Percentiles rank a stretch among this genome's conserved stretches.
Evolutionary conservation across 2,888 invertebrate genomes (phyloP).

Genomic region (Phaedon cochleariae): DNA sequence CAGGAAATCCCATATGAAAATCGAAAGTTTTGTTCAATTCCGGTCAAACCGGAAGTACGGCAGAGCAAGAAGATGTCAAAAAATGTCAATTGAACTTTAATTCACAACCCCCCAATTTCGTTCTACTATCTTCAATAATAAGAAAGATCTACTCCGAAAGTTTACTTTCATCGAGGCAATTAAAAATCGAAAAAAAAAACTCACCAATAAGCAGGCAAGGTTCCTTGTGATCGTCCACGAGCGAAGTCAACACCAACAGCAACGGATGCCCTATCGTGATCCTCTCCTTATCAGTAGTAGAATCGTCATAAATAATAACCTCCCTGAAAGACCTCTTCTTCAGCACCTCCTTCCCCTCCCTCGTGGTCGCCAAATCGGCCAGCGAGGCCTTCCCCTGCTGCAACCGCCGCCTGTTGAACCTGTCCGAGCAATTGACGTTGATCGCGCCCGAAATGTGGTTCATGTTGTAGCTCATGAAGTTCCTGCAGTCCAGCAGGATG

Average conservation of each 20-base stretch:
- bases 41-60: too few species aligned
- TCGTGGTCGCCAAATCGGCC: constrained; percentile 71
- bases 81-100: too few species aligned
- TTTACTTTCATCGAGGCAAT: too few species aligned
- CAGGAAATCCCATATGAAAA: too few species aligned
- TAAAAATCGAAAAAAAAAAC: constrained; percentile 52
- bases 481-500: constrained; percentile 72
- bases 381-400: constrained; percentile 71
- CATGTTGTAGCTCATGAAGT: constrained; percentile 75
- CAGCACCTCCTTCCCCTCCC: constrained; percentile 71
- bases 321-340: constrained; percentile 67
- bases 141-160: too few species aligned
- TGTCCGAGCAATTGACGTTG: constrained; percentile 77
- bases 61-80: too few species aligned
- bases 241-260: constrained; percentile 71
- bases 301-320: constrained; percentile 76
- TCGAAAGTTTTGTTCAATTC: too few species aligned
- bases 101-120: too few species aligned
- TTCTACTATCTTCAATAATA: too few species aligned
- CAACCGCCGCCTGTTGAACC: constrained; percentile 72
- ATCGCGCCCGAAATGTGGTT: constrained; percentile 74
- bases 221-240: constrained; percentile 73
- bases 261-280: constrained; percentile 69
- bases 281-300: constrained; percentile 69
- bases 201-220: constrained; percentile 74